Evolutionary conservation across 2,113 vertebrate species (phyloP).

Genomic region (Carassius auratus): DNA sequence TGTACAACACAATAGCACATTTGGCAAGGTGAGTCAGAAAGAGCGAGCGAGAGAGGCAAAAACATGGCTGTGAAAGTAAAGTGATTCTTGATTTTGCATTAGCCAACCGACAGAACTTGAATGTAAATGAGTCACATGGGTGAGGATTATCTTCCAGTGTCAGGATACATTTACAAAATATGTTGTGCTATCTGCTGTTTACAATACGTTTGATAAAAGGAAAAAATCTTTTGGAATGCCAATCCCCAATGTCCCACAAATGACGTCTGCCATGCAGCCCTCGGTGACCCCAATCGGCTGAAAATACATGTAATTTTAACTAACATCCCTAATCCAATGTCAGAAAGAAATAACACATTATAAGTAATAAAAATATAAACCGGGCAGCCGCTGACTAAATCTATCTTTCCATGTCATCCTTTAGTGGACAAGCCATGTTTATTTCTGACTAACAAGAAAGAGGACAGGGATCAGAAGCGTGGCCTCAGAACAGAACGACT

Average conservation of each 20-base stretch:
- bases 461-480: constrained; percentile 72
- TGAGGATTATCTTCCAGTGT: constrained; percentile 34
- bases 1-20: constrained; percentile 51
- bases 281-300: constrained; percentile 71
- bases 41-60: not conserved
- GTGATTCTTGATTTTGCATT: constrained; percentile 36
- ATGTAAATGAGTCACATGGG: constrained; percentile 31
- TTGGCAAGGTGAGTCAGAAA: constrained; percentile 27
- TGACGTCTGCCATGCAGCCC: constrained; percentile 58
- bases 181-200: constrained; percentile 13
- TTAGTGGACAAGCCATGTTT: constrained; percentile 76
- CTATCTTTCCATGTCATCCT: constrained; percentile 72
- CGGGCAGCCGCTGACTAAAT: constrained; percentile 66
- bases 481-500: constrained; percentile 69
- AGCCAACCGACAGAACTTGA: not conserved
- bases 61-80: constrained; percentile 34
- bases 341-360: constrained; percentile 67
- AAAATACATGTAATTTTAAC: constrained; percentile 65
- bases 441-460: constrained; percentile 73
- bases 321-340: constrained; percentile 76
- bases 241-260: not conserved
- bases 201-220: not conserved
- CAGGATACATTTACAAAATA: constrained; percentile 30
- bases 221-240: not conserved
- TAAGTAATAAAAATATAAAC: constrained; percentile 67